Evolutionary conservation across 1,140 invertebrate genomes (phyloP).

Genomic region (Ptiloglossa arizonensis): DNA sequence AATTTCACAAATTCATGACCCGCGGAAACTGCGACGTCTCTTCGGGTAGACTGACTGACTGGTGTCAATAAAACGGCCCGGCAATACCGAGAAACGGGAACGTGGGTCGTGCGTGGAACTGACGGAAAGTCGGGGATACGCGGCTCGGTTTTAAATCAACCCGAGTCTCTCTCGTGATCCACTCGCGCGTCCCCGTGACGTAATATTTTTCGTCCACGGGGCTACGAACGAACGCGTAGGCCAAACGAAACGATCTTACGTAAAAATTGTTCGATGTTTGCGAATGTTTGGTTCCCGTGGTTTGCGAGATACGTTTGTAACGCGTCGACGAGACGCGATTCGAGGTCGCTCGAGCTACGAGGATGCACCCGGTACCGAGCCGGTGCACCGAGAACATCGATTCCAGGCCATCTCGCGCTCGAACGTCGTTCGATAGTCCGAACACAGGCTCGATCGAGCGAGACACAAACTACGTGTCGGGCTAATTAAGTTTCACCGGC

Average conservation of each 20-base stretch:
- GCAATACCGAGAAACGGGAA: slow-evolving; percentile 72
- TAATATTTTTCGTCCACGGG: no score
- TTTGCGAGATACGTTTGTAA: no score
- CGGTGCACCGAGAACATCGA: background rate
- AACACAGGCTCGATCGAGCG: slow-evolving; percentile 18
- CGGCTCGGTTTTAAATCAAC: slow-evolving; percentile 37
- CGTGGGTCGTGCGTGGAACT: background rate
- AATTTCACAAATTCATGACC: slow-evolving; percentile 64
- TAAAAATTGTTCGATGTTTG: no score
- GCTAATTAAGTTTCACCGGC: slow-evolving; percentile 41
- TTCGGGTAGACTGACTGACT: slow-evolving; percentile 82
- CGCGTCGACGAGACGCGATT: no score
- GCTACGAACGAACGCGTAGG: no score
- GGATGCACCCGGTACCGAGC: no score
- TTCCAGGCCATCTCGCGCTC: background rate
- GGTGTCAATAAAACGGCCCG: slow-evolving; percentile 81
- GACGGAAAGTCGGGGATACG: slow-evolving; percentile 23
- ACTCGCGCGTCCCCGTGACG: no score
- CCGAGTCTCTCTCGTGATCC: no score
- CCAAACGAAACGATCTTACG: no score
- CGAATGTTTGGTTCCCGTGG: no score
- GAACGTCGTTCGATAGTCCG: slow-evolving; percentile 1
- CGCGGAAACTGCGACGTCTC: slow-evolving; percentile 20
- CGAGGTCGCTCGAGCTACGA: no score
- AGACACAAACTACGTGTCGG: slow-evolving; percentile 24